Evolutionary conservation across 2,113 vertebrate species (phyloP).

Genomic region (Trematomus loennbergii): DNA sequence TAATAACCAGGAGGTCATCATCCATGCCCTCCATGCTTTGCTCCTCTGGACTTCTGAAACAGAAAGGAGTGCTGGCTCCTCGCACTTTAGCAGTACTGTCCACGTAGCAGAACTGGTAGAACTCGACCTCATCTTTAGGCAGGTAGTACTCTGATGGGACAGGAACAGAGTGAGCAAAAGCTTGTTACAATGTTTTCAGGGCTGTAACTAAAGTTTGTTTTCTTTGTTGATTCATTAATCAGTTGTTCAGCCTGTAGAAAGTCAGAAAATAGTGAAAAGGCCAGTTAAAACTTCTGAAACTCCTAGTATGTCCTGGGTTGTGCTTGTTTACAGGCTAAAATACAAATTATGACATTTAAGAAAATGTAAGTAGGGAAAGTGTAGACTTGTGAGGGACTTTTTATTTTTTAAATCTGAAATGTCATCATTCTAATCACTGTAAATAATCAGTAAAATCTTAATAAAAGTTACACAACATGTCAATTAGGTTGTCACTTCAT

Average conservation of each 20-base stretch:
- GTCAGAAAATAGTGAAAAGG: not conserved
- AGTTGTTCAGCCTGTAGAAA: not conserved
- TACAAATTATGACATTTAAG: too few species aligned
- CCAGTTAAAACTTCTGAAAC: not conserved
- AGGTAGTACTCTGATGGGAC: constrained; percentile 81
- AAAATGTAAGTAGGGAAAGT: too few species aligned
- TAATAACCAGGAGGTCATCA: constrained; percentile 81
- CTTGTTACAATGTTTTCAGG: not conserved
- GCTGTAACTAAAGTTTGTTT: not conserved
- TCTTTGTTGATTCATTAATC: not conserved
- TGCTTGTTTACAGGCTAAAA: not conserved
- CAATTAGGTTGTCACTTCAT: not conserved
- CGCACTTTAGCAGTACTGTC: constrained; percentile 77
- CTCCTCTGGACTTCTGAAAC: constrained; percentile 69
- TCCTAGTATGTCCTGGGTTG: not conserved
- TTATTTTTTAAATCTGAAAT: not conserved
- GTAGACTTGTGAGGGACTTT: too few species aligned
- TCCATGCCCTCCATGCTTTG: constrained; percentile 64
- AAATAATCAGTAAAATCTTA: not conserved
- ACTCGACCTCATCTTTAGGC: constrained; percentile 83
- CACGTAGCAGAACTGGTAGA: constrained; percentile 88
- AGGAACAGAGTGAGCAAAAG: not conserved
- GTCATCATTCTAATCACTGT: not conserved
- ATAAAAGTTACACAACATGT: too few species aligned
- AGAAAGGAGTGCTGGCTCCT: constrained; percentile 85